phyloP scores from a whole-genome alignment of 2,797 vertebrate genomes.

The Hoplostethus mediterraneus region DNA sequence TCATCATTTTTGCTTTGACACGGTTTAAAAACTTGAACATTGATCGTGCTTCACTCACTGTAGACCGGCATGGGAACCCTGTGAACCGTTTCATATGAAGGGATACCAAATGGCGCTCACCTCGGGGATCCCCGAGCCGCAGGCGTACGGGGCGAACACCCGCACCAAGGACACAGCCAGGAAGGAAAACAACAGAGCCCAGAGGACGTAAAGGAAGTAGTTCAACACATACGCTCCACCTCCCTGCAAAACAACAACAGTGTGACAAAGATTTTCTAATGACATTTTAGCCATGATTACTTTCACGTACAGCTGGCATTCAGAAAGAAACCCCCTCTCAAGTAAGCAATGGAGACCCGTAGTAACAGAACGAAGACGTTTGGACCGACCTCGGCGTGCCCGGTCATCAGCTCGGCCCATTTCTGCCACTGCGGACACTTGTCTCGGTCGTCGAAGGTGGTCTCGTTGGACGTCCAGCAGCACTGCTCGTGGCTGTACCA shows the following conservation, averaged over 20 bases:
- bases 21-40: no score
- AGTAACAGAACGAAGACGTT: no score
- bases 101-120: conserved; percentile 72
- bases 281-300: no score
- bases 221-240: conserved; percentile 95
- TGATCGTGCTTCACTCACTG: no score
- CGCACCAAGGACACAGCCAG: conserved; percentile 96
- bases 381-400: conserved; percentile 86
- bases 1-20: no score
- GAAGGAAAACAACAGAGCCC: conserved; percentile 95
- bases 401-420: conserved; percentile 96
- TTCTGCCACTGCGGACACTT: conserved; percentile 98
- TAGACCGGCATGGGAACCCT: no score
- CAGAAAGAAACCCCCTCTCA: no score
- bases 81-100: no score
- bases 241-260: conserved; percentile 83
- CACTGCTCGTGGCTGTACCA: conserved; percentile 99
- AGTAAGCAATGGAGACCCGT: no score
- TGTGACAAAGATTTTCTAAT: no score
- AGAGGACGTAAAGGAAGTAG: conserved; percentile 95
- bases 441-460: conserved; percentile 95
- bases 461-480: conserved; percentile 97
- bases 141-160: conserved; percentile 97
- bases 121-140: conserved; percentile 98
- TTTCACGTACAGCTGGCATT: no score